Percentiles rank a stretch among this genome's conserved stretches.
Evolutionary conservation across 1,140 invertebrate species (phyloP).

Genomic region (Neodiprion lecontei): DNA sequence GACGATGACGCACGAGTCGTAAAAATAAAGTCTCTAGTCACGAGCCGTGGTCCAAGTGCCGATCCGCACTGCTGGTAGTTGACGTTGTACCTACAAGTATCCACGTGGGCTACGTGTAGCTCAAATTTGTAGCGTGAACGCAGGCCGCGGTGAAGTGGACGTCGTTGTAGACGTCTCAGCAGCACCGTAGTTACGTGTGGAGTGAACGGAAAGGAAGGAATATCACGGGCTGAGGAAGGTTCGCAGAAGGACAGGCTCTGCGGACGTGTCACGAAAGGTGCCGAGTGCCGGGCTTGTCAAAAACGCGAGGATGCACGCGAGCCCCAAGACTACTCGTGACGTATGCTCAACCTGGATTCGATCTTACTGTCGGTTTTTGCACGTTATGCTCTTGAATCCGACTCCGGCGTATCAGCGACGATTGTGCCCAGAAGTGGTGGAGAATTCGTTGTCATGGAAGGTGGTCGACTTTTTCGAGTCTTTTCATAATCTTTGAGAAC

Average conservation of each 20-base stretch:
- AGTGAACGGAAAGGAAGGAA: background rate
- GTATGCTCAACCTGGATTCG: background rate
- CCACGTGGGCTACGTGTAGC: conserved; percentile 49
- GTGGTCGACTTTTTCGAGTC: no score
- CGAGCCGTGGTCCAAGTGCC: background rate
- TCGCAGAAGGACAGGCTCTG: conserved; percentile 54
- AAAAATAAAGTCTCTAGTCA: conserved; percentile 53
- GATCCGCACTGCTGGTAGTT: background rate
- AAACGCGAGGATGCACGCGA: background rate
- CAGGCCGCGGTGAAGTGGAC: no score
- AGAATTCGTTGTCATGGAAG: background rate
- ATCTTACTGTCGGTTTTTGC: background rate
- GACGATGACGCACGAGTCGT: conserved; percentile 47
- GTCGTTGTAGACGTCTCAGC: no score
- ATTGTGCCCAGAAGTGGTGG: conserved; percentile 13
- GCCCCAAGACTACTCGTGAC: background rate
- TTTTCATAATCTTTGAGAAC: no score
- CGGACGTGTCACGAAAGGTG: conserved; percentile 58
- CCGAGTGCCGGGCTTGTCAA: conserved; percentile 38
- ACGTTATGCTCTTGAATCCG: background rate
- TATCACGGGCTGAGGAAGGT: conserved; percentile 28
- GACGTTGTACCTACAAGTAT: background rate
- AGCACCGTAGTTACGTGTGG: background rate
- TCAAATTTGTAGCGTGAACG: conserved; percentile 52
- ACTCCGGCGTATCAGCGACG: background rate